phyloP scores from a whole-genome alignment of 2,797 vertebrate genomes.

The Ispidina picta region DNA sequence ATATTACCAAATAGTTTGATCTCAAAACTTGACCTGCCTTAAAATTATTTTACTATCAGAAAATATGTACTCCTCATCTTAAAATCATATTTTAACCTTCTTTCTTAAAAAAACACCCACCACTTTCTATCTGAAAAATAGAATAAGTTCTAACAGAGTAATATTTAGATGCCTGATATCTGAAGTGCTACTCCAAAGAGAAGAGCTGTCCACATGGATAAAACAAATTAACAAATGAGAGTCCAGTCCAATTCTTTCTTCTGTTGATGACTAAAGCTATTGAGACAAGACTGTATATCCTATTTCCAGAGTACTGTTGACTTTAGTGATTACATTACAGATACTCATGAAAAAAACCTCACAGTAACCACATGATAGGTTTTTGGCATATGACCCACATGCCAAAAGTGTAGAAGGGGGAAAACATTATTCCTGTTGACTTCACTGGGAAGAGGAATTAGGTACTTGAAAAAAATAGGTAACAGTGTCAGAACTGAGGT shows the following conservation, averaged over 20 bases:
- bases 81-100: not conserved
- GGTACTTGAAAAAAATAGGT: not conserved
- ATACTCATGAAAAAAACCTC: not conserved
- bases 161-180: not conserved
- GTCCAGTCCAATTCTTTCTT: slow-evolving; percentile 16
- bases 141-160: not conserved
- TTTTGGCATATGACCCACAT: not conserved
- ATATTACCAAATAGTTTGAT: slow-evolving; percentile 24
- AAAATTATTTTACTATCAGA: not conserved
- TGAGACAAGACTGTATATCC: not conserved
- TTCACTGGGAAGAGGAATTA: not conserved
- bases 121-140: not conserved
- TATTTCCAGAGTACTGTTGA: not conserved
- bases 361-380: not conserved
- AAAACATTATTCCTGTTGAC: not conserved
- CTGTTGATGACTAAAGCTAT: not conserved
- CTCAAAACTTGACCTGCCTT: slow-evolving; percentile 5
- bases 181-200: not conserved
- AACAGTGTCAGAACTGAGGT: not conserved
- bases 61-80: slow-evolving; percentile 21
- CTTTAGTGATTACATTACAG: slow-evolving; percentile 11
- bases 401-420: not conserved
- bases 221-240: slow-evolving; percentile 45
- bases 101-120: not conserved
- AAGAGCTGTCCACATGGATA: slow-evolving; percentile 16